These are phyloP conservation scores for Hoplostethus mediterraneus DNA, from an alignment of 2,797 vertebrate species.

Conservation along the genomic window DNA sequence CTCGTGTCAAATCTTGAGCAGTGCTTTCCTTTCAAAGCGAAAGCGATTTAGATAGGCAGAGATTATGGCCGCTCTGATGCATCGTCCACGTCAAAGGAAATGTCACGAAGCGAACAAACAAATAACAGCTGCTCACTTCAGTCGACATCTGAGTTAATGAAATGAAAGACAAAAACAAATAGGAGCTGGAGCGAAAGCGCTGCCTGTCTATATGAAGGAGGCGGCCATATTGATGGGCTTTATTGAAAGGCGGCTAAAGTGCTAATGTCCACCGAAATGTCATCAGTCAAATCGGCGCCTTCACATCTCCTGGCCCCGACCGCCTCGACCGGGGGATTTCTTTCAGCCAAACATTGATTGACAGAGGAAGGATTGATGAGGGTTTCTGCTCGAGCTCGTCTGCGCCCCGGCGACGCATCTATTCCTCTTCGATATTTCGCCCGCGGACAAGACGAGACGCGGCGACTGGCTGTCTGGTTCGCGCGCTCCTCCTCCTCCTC, in stretches of 20 bases:
- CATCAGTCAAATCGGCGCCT: conserved; percentile 80
- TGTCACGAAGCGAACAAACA: conserved; percentile 70
- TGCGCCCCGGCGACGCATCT: conserved; percentile 49
- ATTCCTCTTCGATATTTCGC: conserved; percentile 61
- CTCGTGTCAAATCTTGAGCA: conserved; percentile 34
- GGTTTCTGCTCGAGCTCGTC: conserved; percentile 46
- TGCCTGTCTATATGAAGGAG: conserved; percentile 51
- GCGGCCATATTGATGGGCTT: conserved; percentile 68
- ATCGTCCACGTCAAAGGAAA: conserved; percentile 69
- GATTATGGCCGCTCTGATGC: conserved; percentile 59
- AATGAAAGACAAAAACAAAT: conserved; percentile 66
- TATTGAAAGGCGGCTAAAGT: conserved; percentile 56
- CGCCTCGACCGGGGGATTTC: conserved; percentile 49
- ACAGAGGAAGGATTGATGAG: conserved; percentile 73
- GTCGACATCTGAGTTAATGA: conserved; percentile 77
- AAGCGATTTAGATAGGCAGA: conserved; percentile 43
- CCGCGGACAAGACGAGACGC: conserved; percentile 53
- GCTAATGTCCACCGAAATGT: conserved; percentile 78
- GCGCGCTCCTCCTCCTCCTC: background rate
- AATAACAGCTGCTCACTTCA: conserved; percentile 65
- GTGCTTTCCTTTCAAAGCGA: conserved; percentile 41
- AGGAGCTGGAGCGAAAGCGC: conserved; percentile 33
- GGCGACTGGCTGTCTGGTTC: conserved; percentile 45
- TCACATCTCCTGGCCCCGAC: conserved; percentile 61
- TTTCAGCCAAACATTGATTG: conserved; percentile 74